Evolutionary conservation across 2,113 vertebrate species (phyloP).

Genomic region (Myocastor coypus): DNA sequence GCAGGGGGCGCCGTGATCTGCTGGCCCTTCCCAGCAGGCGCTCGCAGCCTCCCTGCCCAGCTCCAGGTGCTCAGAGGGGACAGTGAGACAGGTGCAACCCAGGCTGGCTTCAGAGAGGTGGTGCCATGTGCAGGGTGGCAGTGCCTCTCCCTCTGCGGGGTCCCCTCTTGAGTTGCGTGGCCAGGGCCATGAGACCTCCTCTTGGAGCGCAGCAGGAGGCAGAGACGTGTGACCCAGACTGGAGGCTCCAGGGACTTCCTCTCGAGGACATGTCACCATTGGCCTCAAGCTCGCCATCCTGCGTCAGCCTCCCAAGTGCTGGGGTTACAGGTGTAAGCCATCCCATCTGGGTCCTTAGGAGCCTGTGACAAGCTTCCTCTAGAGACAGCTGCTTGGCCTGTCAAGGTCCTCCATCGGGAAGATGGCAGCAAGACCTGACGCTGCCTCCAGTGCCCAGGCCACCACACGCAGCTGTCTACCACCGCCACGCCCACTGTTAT

Average conservation of each 20-base stretch:
- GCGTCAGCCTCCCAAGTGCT: neutral
- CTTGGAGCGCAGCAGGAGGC: neutral
- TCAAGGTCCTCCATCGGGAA: neutral
- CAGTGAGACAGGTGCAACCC: neutral
- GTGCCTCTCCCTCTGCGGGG: neutral
- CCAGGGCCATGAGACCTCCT: neutral
- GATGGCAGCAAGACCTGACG: neutral
- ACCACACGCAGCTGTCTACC: neutral
- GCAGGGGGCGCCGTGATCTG: neutral
- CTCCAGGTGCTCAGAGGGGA: neutral
- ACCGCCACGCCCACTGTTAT: accelerated
- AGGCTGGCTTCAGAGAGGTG: neutral
- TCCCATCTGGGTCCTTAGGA: neutral
- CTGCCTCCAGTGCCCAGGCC: neutral
- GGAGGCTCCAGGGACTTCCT: neutral
- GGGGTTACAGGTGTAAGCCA: neutral
- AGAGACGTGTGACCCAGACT: neutral
- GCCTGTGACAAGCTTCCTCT: neutral
- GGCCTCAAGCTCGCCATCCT: neutral
- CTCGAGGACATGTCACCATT: neutral
- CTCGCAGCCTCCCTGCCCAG: neutral
- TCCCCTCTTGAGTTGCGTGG: neutral
- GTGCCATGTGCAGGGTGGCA: neutral
- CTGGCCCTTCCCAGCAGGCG: neutral
- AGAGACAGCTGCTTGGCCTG: neutral